A percentile compares a stretch with the other conserved stretches of the same genome.
phyloP scores from a whole-genome alignment of 2,888 invertebrate species.

The Luperina testacea region DNA sequence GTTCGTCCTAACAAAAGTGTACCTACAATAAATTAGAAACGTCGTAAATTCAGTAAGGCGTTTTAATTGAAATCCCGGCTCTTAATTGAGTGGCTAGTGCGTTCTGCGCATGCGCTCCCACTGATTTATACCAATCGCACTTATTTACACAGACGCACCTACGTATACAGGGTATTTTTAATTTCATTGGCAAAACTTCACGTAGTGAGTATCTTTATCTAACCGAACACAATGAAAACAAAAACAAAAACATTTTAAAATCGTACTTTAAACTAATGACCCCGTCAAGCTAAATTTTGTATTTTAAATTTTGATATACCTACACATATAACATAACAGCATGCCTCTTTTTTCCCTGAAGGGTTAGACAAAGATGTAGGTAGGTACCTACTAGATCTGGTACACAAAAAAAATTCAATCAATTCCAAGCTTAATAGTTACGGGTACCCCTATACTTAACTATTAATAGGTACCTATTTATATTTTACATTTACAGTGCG shows the following conservation, averaged over 20 bases:
- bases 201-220: background rate
- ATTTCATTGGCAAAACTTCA: conserved; percentile 1
- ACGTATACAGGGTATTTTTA: conserved; percentile 4
- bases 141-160: conserved; percentile 74
- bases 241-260: background rate
- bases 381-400: background rate
- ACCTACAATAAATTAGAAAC: conserved; percentile 81
- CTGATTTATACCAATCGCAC: conserved; percentile 82
- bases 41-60: conserved; percentile 84
- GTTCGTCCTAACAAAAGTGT: conserved; percentile 61
- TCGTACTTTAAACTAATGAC: background rate
- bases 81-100: conserved; percentile 83
- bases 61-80: conserved; percentile 88
- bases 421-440: background rate
- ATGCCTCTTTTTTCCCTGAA: background rate
- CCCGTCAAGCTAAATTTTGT: background rate
- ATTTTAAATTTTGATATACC: background rate
- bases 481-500: too few species aligned
- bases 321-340: too few species aligned
- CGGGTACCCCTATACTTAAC: background rate
- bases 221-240: background rate
- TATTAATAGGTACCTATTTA: background rate
- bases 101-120: conserved; percentile 81
- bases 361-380: background rate
- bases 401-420: background rate